A percentile compares a stretch with the other conserved stretches of the same genome.
phyloP scores from a whole-genome alignment of 2,888 invertebrate genomes.

The Cheilosia scutellata region DNA sequence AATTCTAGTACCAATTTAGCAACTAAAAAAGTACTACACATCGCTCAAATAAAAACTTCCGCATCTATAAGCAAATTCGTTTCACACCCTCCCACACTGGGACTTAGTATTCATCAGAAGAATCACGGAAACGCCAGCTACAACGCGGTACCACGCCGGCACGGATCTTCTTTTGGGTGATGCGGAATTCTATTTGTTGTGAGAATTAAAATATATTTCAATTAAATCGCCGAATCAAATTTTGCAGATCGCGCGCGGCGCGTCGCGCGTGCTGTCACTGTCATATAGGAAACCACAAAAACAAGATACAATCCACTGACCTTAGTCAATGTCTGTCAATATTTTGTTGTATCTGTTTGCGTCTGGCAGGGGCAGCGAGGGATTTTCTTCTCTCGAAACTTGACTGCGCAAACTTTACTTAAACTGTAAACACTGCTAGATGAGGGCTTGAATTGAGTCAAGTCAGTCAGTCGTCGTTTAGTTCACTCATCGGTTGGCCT shows the following conservation, averaged over 20 bases:
- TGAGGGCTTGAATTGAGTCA: slow-evolving; percentile 59
- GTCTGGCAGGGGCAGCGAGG: background rate
- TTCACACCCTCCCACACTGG: background rate
- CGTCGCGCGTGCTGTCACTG: too few relatives aligned
- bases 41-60: slow-evolving; percentile 40
- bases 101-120: slow-evolving; percentile 66
- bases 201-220: slow-evolving; percentile 34
- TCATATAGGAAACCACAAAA: slow-evolving; percentile 18
- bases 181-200: slow-evolving; percentile 40
- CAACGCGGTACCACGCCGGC: background rate
- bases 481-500: slow-evolving; percentile 66
- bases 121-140: slow-evolving; percentile 54
- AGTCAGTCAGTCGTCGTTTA: slow-evolving; percentile 55
- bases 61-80: slow-evolving; percentile 32
- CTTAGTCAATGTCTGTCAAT: slow-evolving; percentile 67
- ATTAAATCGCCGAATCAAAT: slow-evolving; percentile 27
- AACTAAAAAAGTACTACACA: slow-evolving; percentile 4
- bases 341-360: background rate
- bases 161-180: slow-evolving; percentile 28
- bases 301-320: slow-evolving; percentile 49
- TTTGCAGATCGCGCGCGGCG: background rate
- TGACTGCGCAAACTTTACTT: slow-evolving; percentile 40
- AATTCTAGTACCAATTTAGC: slow-evolving; percentile 41
- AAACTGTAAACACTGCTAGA: slow-evolving; percentile 50
- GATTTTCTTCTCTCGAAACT: slow-evolving; percentile 12